Conservation (phyloP, 2,113 vertebrate species). For the Pygoscelis antarcticus region DNA sequence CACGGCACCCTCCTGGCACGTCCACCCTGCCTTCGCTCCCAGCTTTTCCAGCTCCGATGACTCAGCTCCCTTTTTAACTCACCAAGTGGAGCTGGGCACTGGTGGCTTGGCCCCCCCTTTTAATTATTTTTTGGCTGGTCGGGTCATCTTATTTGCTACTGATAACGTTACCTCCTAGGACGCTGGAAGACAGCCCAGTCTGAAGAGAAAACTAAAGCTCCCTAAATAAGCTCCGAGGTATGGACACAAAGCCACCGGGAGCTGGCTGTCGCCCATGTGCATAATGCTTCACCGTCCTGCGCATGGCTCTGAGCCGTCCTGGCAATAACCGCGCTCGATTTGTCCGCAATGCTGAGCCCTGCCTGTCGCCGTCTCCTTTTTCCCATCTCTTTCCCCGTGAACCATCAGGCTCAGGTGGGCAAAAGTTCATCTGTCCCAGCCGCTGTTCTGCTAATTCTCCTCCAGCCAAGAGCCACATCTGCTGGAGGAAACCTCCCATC, state of each 20-base stretch:
- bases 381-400: not conserved
- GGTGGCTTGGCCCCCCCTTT: not conserved
- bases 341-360: not conserved
- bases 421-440: not conserved
- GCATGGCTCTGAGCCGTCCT: not conserved
- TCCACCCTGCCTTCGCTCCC: not conserved
- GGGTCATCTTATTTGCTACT: not conserved
- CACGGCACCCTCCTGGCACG: accelerated
- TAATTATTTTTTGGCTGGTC: not conserved
- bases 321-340: accelerated
- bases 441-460: not conserved
- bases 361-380: not conserved
- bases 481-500: not conserved
- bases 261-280: not conserved
- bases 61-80: conserved; percentile 29
- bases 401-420: not conserved
- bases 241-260: accelerated
- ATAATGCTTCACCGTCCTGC: not conserved
- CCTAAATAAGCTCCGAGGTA: not conserved
- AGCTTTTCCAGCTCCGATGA: not conserved
- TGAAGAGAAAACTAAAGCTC: not conserved
- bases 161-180: not conserved
- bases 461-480: not conserved
- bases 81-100: not conserved
- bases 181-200: not conserved